A percentile compares a stretch with the other conserved stretches of the same genome.
phyloP scores from a whole-genome alignment of 92 coral and sea anemone species.

The Actinernus sp. region DNA sequence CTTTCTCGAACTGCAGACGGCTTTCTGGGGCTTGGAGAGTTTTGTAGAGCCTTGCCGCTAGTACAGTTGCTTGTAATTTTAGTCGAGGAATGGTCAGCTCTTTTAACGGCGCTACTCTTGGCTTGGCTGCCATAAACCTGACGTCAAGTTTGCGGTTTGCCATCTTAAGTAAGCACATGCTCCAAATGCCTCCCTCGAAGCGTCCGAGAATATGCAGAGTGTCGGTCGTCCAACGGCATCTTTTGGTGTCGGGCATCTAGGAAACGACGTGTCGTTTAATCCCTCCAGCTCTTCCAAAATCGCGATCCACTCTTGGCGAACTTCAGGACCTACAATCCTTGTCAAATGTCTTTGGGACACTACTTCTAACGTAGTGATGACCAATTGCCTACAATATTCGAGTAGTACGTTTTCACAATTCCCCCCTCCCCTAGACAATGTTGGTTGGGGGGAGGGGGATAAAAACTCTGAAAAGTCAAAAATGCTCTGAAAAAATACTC shows the following conservation, averaged over 20 bases:
- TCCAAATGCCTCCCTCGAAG: conserved; percentile 57
- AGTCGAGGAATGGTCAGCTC: too few relatives aligned
- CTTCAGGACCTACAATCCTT: too few relatives aligned
- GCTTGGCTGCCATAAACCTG: conserved; percentile 46
- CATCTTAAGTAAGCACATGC: conserved; percentile 43
- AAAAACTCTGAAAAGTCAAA: too few relatives aligned
- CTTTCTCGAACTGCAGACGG: conserved; percentile 13
- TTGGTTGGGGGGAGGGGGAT: too few relatives aligned
- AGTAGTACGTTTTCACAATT: too few relatives aligned
- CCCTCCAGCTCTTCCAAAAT: conserved; percentile 42
- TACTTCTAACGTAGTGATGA: too few relatives aligned
- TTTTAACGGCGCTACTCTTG: conserved; percentile 60
- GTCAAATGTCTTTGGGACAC: too few relatives aligned
- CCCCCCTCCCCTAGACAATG: too few relatives aligned
- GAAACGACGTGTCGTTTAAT: conserved; percentile 29
- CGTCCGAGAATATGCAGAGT: conserved; percentile 39
- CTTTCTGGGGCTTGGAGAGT: conserved; percentile 23
- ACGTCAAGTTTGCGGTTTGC: conserved; percentile 13
- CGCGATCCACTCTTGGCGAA: conserved; percentile 20
- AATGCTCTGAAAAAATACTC: too few relatives aligned
- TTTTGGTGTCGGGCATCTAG: conserved; percentile 3
- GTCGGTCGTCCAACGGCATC: conserved; percentile 8
- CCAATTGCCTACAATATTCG: too few relatives aligned
- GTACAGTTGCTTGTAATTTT: conserved; percentile 49
- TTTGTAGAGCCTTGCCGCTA: conserved; percentile 37